A percentile compares a stretch with the other conserved stretches of the same genome.
Conservation (phyloP, 2,888 invertebrate species). For the Tromatobia lineatoria region DNA sequence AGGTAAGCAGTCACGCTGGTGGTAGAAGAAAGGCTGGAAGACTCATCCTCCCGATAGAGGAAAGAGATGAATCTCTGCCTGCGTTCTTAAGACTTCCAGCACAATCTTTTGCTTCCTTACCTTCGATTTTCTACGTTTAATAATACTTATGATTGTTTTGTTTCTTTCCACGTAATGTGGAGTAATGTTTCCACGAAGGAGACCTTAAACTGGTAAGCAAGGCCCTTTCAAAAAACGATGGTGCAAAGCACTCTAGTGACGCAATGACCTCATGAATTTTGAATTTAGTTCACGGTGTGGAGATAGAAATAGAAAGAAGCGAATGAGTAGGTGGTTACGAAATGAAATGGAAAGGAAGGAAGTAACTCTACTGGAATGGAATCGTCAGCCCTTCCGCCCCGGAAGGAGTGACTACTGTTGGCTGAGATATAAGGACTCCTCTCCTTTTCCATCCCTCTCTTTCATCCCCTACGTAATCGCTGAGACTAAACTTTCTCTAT, state of each 20-base stretch:
- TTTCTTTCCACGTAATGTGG: conserved; percentile 28
- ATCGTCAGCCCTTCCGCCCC: conserved; percentile 19
- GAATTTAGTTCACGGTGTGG: conserved; percentile 1
- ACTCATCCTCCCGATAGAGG: conserved; percentile 57
- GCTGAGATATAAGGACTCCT: conserved; percentile 35
- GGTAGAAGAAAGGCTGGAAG: conserved; percentile 56
- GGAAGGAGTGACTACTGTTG: conserved; percentile 73
- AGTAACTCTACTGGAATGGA: conserved; percentile 19
- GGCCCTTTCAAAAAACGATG: background rate
- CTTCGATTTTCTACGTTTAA: conserved; percentile 20
- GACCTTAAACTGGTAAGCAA: background rate
- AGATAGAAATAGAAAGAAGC: background rate
- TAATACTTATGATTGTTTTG: conserved; percentile 30
- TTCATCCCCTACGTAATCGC: conserved; percentile 73
- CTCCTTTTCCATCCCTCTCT: conserved; percentile 16
- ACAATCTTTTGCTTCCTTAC: conserved; percentile 33
- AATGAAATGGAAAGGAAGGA: conserved; percentile 12
- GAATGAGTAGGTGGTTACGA: conserved; percentile 9
- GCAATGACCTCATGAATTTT: background rate
- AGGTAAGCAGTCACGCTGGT: conserved; percentile 43
- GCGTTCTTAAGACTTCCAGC: conserved; percentile 33
- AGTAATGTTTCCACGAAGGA: background rate
- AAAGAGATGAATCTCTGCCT: conserved; percentile 50
- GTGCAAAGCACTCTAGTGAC: background rate
- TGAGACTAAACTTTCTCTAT: conserved; percentile 79